phyloP scores from a whole-genome alignment of 30 jellyfish, hydroid and myxozoan genomes.

The Aurelia coerulea region DNA sequence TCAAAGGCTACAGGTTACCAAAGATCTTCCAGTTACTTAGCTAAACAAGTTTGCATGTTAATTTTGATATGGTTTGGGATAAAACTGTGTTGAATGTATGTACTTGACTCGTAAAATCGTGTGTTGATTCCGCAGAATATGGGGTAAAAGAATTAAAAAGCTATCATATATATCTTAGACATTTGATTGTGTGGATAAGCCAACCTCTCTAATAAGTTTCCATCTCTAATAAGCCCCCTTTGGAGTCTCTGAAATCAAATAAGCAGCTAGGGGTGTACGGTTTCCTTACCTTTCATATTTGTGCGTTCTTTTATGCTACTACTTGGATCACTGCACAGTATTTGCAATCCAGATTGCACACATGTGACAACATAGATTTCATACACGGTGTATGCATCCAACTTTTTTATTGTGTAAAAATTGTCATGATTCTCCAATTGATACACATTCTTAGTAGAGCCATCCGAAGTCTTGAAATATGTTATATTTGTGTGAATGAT shows the following conservation, averaged over 20 bases:
- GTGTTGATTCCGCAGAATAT: no score
- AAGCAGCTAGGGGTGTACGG: neutral
- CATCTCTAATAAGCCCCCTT: neutral
- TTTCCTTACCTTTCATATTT: slow-evolving; percentile 26
- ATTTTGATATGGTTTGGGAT: no score
- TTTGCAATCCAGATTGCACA: neutral
- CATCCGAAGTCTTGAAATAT: neutral
- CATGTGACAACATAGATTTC: slow-evolving; percentile 50
- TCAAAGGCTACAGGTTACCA: no score
- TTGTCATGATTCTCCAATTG: neutral
- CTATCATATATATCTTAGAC: no score
- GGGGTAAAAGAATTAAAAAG: no score
- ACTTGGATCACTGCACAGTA: slow-evolving; percentile 49
- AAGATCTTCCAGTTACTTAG: no score
- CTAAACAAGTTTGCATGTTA: no score
- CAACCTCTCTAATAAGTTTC: no score
- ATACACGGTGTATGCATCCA: slow-evolving; percentile 56
- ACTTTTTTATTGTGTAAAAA: neutral
- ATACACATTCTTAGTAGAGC: neutral
- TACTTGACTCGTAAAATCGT: no score
- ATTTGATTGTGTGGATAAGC: no score
- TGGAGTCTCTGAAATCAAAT: neutral
- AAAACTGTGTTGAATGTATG: no score
- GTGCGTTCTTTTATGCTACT: neutral
- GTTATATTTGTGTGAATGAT: neutral